These are phyloP conservation scores for Mirounga angustirostris DNA, from an alignment of 2,113 vertebrate genomes.

Conservation along the genomic window DNA sequence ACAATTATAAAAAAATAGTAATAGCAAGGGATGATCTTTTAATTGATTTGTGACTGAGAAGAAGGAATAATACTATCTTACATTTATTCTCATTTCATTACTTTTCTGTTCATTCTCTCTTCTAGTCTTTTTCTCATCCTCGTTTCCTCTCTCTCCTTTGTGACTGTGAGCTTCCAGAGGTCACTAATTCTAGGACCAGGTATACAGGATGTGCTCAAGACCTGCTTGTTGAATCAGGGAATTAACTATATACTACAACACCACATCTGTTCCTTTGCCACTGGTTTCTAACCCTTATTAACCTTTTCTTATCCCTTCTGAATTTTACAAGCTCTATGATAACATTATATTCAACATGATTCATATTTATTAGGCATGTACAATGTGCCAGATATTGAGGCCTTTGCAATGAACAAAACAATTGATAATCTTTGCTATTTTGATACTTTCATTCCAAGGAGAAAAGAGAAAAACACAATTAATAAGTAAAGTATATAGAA, in stretches of 20 bases:
- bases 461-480: background rate
- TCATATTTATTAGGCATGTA: background rate
- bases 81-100: background rate
- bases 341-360: background rate
- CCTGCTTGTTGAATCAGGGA: background rate
- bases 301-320: background rate
- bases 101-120: background rate
- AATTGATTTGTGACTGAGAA: background rate
- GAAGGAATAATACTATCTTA: background rate
- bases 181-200: background rate
- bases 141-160: background rate
- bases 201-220: background rate
- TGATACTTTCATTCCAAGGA: background rate
- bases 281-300: background rate
- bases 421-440: background rate
- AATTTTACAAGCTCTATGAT: background rate
- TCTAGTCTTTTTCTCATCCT: background rate
- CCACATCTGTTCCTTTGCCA: background rate
- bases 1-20: background rate
- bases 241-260: background rate
- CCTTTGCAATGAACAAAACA: background rate
- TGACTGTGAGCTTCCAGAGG: background rate
- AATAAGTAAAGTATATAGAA: background rate
- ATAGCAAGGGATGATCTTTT: background rate
- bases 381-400: background rate